Conservation (phyloP, 2,888 invertebrate species). For the Leucophora obtusa region DNA sequence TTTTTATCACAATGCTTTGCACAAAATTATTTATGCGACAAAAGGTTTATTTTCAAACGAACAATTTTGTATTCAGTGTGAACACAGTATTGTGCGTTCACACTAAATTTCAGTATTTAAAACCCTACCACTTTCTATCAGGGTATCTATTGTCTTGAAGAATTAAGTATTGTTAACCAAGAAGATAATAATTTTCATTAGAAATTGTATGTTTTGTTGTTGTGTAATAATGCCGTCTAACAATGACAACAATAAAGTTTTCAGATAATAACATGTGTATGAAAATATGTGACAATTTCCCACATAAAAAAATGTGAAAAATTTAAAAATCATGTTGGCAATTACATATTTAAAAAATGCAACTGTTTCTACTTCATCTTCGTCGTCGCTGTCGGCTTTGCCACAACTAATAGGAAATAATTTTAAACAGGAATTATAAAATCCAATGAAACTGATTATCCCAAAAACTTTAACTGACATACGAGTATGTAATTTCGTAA, state of each 20-base stretch:
- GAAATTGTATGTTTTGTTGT: background rate
- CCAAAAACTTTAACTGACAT: slow-evolving; percentile 44
- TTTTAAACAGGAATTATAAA: slow-evolving; percentile 46
- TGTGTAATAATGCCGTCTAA: slow-evolving; percentile 26
- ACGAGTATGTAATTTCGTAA: background rate
- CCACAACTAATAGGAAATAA: slow-evolving; percentile 38
- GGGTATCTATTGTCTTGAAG: background rate
- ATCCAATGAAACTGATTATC: slow-evolving; percentile 47
- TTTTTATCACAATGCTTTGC: too few species aligned
- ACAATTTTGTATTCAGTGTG: too few species aligned
- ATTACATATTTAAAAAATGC: slow-evolving; percentile 27
- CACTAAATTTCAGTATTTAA: background rate
- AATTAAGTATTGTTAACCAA: background rate
- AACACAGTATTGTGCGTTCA: too few species aligned
- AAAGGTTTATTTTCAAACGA: too few species aligned
- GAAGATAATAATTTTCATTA: background rate
- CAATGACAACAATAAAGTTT: slow-evolving; percentile 28
- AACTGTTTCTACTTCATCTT: background rate
- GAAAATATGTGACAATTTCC: slow-evolving; percentile 55
- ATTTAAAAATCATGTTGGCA: slow-evolving; percentile 40
- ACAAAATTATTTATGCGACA: too few species aligned
- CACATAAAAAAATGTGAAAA: slow-evolving; percentile 29
- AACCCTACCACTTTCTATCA: background rate
- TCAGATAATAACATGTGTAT: background rate
- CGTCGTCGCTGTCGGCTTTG: background rate